These are phyloP conservation scores for Yasuhikotakia modesta DNA, from an alignment of 2,797 vertebrate genomes.

Conservation along the genomic window DNA sequence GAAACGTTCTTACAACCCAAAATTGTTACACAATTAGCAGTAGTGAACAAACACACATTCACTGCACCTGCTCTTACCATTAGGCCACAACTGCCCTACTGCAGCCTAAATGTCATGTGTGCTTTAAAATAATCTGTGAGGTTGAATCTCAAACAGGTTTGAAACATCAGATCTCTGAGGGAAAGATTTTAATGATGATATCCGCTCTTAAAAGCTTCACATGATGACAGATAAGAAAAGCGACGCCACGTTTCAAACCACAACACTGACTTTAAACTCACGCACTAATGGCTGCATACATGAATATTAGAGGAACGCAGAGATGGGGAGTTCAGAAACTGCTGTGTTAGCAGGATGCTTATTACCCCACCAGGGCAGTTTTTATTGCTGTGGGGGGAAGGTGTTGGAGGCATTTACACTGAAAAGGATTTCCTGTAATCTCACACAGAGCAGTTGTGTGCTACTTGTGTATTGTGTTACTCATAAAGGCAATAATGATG, in stretches of 20 bases:
- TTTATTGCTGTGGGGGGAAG: not conserved
- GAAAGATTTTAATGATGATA: constrained; percentile 3
- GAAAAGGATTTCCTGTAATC: not conserved
- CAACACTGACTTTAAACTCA: constrained; percentile 10
- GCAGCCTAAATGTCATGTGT: not conserved
- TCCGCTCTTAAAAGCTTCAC: constrained; percentile 26
- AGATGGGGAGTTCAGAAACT: constrained; percentile 3
- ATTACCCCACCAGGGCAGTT: constrained; percentile 10
- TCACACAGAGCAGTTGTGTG: not conserved
- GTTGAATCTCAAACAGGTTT: not conserved
- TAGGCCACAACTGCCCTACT: too few species aligned
- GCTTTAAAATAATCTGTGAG: not conserved
- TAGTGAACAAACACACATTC: too few species aligned
- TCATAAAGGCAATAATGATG: too few species aligned
- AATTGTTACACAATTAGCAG: too few species aligned
- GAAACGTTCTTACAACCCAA: too few species aligned
- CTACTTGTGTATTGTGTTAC: too few species aligned
- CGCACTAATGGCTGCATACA: constrained; percentile 1
- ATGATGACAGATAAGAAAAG: not conserved
- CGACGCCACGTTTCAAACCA: not conserved
- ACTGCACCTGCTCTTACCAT: too few species aligned
- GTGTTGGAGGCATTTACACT: not conserved
- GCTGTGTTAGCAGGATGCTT: not conserved
- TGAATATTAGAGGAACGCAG: constrained; percentile 16
- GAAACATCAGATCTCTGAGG: not conserved